These are phyloP conservation scores for Eupsittula cactorum DNA, from an alignment of 2,113 vertebrate genomes.

Conservation along the genomic window DNA sequence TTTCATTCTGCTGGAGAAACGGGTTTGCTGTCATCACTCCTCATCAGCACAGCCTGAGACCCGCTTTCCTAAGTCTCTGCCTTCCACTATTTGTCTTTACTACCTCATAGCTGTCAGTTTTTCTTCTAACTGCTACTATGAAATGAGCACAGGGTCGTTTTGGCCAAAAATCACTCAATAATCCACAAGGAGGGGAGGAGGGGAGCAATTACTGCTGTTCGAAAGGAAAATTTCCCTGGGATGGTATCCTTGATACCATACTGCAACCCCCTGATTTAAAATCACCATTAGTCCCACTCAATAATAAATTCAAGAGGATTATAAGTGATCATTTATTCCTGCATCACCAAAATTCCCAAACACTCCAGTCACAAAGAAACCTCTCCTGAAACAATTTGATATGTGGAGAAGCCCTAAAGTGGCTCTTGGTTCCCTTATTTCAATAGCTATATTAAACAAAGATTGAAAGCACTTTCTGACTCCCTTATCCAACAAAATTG, in stretches of 20 bases:
- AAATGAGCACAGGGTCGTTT: background rate
- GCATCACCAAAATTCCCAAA: background rate
- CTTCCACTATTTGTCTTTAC: conserved; percentile 44
- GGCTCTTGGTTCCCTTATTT: background rate
- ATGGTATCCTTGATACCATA: background rate
- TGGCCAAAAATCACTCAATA: background rate
- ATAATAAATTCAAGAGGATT: background rate
- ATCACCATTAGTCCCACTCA: background rate
- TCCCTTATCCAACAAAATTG: background rate
- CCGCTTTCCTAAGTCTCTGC: background rate
- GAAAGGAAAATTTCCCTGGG: background rate
- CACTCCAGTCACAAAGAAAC: background rate
- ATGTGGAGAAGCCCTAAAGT: background rate
- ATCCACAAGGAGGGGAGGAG: background rate
- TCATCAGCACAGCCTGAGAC: conserved; percentile 42
- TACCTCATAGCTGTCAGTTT: conserved; percentile 52
- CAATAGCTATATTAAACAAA: background rate
- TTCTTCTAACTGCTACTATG: conserved; percentile 17
- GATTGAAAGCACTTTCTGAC: background rate
- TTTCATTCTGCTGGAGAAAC: conserved; percentile 43
- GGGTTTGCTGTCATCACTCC: conserved; percentile 52
- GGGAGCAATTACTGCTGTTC: background rate
- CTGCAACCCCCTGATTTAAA: background rate
- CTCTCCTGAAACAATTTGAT: background rate
- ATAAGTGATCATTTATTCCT: background rate